Evolutionary conservation across 1,140 invertebrate genomes (phyloP).

Genomic region (Lucilia sericata): DNA sequence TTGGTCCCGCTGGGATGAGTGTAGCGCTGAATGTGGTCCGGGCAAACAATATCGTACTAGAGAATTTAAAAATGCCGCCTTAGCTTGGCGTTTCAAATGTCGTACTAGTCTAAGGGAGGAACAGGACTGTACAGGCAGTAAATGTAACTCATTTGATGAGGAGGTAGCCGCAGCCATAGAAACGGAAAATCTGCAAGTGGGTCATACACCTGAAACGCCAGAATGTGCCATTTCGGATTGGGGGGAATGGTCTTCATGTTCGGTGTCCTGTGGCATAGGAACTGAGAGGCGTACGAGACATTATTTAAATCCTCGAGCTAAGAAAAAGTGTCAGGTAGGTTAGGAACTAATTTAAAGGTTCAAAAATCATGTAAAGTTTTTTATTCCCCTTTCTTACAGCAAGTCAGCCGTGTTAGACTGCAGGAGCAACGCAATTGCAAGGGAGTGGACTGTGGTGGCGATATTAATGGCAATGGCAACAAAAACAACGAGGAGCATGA

Average conservation of each 20-base stretch:
- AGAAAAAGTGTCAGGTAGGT: constrained; percentile 62
- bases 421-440: constrained; percentile 58
- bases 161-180: constrained; percentile 52
- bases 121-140: constrained; percentile 69
- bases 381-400: constrained; percentile 44
- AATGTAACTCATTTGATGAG: constrained; percentile 69
- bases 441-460: constrained; percentile 61
- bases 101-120: constrained; percentile 70
- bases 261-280: constrained; percentile 73
- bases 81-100: constrained; percentile 71
- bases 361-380: not conserved
- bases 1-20: constrained; percentile 84
- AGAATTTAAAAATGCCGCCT: constrained; percentile 70
- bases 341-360: not conserved
- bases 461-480: constrained; percentile 49
- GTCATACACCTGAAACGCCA: constrained; percentile 51
- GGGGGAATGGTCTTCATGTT: constrained; percentile 82
- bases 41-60: constrained; percentile 78
- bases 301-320: constrained; percentile 60
- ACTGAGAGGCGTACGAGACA: constrained; percentile 56
- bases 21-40: constrained; percentile 82
- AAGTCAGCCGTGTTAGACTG: constrained; percentile 56
- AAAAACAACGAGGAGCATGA: constrained; percentile 20
- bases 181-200: constrained; percentile 49
- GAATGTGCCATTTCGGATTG: constrained; percentile 80